A percentile compares a stretch with the other conserved stretches of the same genome.
Evolutionary conservation across 2,888 invertebrate species (phyloP).

Genomic region (Gastrophysa polygoni): DNA sequence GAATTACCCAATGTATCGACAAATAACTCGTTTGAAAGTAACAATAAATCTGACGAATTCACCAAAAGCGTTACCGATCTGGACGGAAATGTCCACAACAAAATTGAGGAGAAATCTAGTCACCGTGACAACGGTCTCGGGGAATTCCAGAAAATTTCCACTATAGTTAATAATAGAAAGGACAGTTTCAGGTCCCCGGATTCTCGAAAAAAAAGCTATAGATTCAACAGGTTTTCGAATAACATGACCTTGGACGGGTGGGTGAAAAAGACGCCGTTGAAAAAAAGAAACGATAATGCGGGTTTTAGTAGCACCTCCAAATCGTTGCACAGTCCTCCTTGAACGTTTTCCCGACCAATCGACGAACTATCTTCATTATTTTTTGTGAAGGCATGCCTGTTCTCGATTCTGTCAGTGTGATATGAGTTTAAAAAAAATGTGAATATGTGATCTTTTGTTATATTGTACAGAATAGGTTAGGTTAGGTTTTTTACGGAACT

Average conservation of each 20-base stretch:
- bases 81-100: constrained; percentile 17
- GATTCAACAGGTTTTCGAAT: constrained; percentile 22
- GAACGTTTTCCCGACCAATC: background rate
- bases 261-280: constrained; percentile 43
- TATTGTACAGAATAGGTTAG: constrained; percentile 51
- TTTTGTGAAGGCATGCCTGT: background rate
- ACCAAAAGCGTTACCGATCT: background rate
- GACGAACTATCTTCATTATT: constrained; percentile 3
- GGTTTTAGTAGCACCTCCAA: constrained; percentile 4
- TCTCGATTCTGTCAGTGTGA: constrained; percentile 1
- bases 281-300: background rate
- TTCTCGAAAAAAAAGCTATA: constrained; percentile 28
- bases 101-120: constrained; percentile 14
- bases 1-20: background rate
- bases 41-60: background rate
- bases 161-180: constrained; percentile 19
- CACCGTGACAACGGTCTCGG: constrained; percentile 27
- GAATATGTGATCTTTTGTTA: constrained; percentile 43
- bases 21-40: background rate
- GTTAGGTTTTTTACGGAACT: constrained; percentile 56
- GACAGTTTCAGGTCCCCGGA: constrained; percentile 34
- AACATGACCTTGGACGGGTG: constrained; percentile 47
- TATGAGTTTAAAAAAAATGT: constrained; percentile 29
- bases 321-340: constrained; percentile 8
- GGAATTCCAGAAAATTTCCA: constrained; percentile 7